Base-by-base conservation (phyloP, 1,140 invertebrate species). In the Nasonia giraulti region DNA sequence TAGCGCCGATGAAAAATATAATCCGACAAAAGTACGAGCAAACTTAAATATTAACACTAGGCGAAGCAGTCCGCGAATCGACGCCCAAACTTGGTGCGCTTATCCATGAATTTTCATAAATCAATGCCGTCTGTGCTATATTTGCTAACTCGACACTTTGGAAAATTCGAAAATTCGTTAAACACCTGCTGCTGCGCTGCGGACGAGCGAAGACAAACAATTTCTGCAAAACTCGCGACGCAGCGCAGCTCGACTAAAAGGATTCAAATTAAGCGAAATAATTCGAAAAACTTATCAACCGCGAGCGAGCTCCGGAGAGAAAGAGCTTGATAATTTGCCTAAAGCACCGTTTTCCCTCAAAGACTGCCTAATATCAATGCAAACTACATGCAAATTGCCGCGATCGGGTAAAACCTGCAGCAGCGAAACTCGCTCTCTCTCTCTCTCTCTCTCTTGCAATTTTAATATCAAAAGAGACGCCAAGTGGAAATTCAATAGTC, bases 381-480 rank as follows among this genome's bases (percentile, higher is more conserved):
- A 62, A 62, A 62, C 55, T 62, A 62, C 55, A 62, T 62, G 55
- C 55, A 62, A 62, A 62, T 62, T 62, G 55, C 20, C 55, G 20
- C 20, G 55, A 62, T 62, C 55, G 55, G 55, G 55, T 5, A 62
- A 20, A 20, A 62, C 55, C 55, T n/a, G 55, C 20, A 62, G 55
- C 55, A 62, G 55, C 55, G 20, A 62, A 62, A 62, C 55, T 17
- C 44, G 33, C 33, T 37, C 33, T 37, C 33, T 37, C 44, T 10
- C 44, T 47, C 44, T 47, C 12, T 2, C 44, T 55, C 55, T 62
- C 55, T 62, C 55, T 62, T n/a, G 8, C 44, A 8, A 77, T 77
- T 77, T 77, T 33, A 77, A 77, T 77, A 77, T 77, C 75, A 50
- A 77, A 77, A 77, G 74, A 44, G 20, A 40, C 55, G 55, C 55